Evolutionary conservation across 35 echinoderm and acorn worm genomes (phyloP).

Genomic region (Apostichopus japonicus): DNA sequence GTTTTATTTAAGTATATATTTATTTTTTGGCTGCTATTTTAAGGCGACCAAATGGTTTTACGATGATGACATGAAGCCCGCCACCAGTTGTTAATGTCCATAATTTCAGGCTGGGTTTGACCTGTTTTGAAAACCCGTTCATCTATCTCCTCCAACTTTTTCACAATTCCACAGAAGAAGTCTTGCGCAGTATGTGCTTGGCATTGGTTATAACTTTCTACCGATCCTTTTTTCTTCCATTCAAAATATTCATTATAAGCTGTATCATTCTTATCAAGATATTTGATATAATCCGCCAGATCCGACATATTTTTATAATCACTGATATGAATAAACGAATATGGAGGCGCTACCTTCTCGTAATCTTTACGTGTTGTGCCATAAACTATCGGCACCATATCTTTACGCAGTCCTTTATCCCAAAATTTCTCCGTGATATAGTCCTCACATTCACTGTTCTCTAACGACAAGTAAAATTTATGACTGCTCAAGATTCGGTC

Average conservation of each 20-base stretch:
- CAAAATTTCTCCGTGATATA: constrained; percentile 82
- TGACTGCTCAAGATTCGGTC: background rate
- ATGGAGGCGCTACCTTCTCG: constrained; percentile 53
- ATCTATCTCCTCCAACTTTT: background rate
- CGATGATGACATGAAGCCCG: background rate
- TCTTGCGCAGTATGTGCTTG: background rate
- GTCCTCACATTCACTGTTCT: constrained; percentile 66
- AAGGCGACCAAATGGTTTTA: background rate
- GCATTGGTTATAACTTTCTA: background rate
- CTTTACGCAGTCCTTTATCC: constrained; percentile 18
- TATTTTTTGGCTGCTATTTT: too few relatives aligned
- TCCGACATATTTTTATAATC: constrained; percentile 61
- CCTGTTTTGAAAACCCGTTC: background rate
- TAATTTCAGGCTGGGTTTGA: background rate
- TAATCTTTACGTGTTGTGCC: constrained; percentile 56
- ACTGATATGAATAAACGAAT: constrained; percentile 70
- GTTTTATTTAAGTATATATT: too few relatives aligned
- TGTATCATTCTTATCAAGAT: constrained; percentile 49
- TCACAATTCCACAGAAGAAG: background rate
- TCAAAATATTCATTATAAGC: constrained; percentile 65
- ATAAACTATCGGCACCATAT: constrained; percentile 64
- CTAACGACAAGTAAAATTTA: constrained; percentile 72
- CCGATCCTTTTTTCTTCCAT: constrained; percentile 43
- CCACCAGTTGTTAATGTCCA: background rate
- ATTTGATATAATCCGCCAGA: constrained; percentile 45